These are phyloP conservation scores for Allygus modestus DNA, from an alignment of 2,888 invertebrate genomes.

Conservation along the genomic window DNA sequence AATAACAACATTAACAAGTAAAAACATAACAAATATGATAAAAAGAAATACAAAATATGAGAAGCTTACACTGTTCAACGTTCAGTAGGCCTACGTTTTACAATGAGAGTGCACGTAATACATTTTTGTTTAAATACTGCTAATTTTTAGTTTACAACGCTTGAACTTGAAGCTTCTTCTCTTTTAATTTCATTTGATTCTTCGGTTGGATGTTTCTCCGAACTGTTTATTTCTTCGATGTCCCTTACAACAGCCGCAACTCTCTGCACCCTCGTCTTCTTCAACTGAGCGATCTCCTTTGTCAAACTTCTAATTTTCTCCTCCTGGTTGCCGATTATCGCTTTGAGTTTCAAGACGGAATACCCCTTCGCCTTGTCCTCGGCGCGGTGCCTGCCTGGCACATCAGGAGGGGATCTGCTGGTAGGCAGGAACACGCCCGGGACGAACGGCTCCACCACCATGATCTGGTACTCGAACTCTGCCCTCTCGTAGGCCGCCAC, in stretches of 20 bases:
- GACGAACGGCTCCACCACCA: not conserved
- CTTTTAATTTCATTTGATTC: no score
- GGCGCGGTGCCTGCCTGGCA: not conserved
- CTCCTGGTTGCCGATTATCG: constrained; percentile 28
- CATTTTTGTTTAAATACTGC: no score
- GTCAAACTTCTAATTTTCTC: not conserved
- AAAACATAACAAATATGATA: no score
- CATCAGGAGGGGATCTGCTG: not conserved
- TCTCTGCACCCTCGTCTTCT: not conserved
- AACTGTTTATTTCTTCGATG: not conserved
- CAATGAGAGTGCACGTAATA: no score
- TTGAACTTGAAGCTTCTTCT: no score
- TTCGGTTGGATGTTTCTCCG: no score
- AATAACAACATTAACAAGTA: no score
- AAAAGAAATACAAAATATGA: no score
- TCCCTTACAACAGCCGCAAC: not conserved
- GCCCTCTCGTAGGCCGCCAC: not conserved
- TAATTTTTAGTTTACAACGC: no score
- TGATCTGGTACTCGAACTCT: not conserved
- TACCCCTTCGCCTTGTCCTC: not conserved
- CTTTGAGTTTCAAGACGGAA: constrained; percentile 17
- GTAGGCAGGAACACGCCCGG: not conserved
- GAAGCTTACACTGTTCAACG: no score
- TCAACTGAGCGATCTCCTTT: constrained; percentile 14
- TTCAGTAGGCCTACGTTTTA: no score